These are phyloP conservation scores for Caenorhabditis wallacei DNA, from an alignment of 2,888 invertebrate species.

Conservation along the genomic window DNA sequence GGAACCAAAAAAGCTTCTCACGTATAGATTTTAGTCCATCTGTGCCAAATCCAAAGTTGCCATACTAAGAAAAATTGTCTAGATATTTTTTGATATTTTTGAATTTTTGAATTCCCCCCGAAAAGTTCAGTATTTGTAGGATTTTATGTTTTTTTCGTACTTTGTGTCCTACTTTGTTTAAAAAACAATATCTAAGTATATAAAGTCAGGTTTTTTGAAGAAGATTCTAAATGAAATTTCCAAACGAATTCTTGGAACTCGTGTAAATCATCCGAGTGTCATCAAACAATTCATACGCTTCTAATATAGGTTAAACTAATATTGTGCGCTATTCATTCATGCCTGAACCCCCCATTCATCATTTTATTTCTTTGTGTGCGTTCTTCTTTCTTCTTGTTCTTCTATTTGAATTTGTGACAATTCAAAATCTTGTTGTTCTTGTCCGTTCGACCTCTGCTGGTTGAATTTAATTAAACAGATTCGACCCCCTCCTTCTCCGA, in stretches of 20 bases:
- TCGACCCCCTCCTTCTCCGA: conserved; percentile 5
- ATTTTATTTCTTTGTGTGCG: conserved; percentile 7
- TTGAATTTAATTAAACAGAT: conserved; percentile 39
- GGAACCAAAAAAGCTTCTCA: conserved; percentile 80
- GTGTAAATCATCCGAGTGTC: conserved; percentile 9
- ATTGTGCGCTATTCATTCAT: conserved; percentile 40
- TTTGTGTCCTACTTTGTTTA: no score
- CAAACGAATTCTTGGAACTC: conserved; percentile 8
- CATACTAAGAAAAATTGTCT: neutral
- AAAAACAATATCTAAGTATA: neutral
- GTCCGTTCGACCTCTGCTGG: conserved; percentile 24
- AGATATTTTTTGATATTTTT: neutral
- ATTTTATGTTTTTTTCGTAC: neutral
- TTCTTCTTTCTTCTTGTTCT: conserved; percentile 2
- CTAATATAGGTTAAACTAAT: conserved; percentile 48
- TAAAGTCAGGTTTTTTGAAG: conserved; percentile 3
- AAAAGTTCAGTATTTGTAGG: conserved; percentile 25
- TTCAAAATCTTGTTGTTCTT: conserved; percentile 34
- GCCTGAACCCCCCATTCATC: conserved; percentile 34
- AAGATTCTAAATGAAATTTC: neutral
- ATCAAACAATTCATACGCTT: conserved; percentile 10
- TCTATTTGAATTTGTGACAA: conserved; percentile 39
- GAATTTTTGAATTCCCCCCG: conserved; percentile 1
- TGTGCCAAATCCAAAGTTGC: neutral
- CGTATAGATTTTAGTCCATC: conserved; percentile 67